phyloP scores from a whole-genome alignment of 2,888 invertebrate genomes.

The Hirtodrosophila trivittata region DNA sequence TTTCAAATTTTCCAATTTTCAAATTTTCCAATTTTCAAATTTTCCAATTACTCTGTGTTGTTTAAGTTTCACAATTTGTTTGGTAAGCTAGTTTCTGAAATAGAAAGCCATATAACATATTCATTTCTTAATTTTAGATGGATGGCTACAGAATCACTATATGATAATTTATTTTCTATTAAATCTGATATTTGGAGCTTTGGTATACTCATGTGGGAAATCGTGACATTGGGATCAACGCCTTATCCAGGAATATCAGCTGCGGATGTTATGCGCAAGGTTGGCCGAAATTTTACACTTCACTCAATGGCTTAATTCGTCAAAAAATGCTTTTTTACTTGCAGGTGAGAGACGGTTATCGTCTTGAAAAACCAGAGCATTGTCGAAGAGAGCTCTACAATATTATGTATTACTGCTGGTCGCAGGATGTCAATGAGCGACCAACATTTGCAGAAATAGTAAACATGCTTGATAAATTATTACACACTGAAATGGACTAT shows the following conservation, averaged over 20 bases:
- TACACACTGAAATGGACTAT: slow-evolving; percentile 96
- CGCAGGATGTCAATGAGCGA: slow-evolving; percentile 91
- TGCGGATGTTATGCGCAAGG: slow-evolving; percentile 94
- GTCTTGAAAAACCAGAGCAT: slow-evolving; percentile 96
- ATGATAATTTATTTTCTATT: slow-evolving; percentile 96
- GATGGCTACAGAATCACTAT: slow-evolving; percentile 98
- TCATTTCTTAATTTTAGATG: slow-evolving; percentile 86
- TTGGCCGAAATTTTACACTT: slow-evolving; percentile 83
- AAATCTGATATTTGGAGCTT: slow-evolving; percentile 99
- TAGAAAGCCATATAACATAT: background rate
- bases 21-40: too few relatives aligned
- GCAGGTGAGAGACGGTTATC: slow-evolving; percentile 93
- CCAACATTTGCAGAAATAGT: slow-evolving; percentile 94
- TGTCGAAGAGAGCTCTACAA: slow-evolving; percentile 96
- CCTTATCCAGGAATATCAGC: slow-evolving; percentile 97
- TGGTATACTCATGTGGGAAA: slow-evolving; percentile 97
- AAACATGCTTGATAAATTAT: slow-evolving; percentile 90
- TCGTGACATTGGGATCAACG: slow-evolving; percentile 96
- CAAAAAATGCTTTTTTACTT: background rate
- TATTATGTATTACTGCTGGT: slow-evolving; percentile 98
- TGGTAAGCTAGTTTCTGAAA: background rate
- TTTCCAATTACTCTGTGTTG: too few relatives aligned
- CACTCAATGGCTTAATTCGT: too few relatives aligned
- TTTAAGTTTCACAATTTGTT: too few relatives aligned
- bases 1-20: too few relatives aligned